These are phyloP conservation scores for Meiosimyza decipiens DNA, from an alignment of 2,888 invertebrate genomes.

Conservation along the genomic window DNA sequence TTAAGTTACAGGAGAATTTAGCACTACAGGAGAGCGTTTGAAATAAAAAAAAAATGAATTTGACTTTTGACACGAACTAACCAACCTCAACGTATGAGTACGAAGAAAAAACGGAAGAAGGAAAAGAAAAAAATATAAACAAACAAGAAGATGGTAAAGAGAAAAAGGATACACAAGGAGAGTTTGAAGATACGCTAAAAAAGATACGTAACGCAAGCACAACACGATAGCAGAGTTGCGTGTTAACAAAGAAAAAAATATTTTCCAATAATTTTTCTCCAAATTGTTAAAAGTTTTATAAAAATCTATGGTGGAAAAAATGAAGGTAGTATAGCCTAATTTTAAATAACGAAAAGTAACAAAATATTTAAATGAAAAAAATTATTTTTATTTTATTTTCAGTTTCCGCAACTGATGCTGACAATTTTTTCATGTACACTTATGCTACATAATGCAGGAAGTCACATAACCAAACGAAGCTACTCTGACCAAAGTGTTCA, in stretches of 20 bases:
- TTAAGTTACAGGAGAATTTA: no score
- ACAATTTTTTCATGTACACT: slow-evolving; percentile 48
- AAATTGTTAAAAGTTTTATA: not conserved
- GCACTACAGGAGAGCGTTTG: not conserved
- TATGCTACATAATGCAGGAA: slow-evolving; percentile 38
- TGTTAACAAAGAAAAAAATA: no score
- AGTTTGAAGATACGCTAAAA: not conserved
- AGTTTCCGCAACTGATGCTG: slow-evolving; percentile 44
- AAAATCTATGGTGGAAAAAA: not conserved
- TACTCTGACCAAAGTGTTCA: slow-evolving; percentile 84
- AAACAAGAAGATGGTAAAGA: not conserved
- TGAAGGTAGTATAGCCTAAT: no score
- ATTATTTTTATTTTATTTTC: not conserved
- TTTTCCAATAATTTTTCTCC: no score
- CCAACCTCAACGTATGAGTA: slow-evolving; percentile 16
- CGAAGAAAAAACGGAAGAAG: not conserved
- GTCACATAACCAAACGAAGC: slow-evolving; percentile 73
- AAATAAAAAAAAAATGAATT: not conserved
- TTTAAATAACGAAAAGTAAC: no score
- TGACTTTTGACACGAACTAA: slow-evolving; percentile 26
- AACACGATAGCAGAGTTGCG: not conserved
- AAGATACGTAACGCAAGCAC: not conserved
- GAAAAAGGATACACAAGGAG: not conserved
- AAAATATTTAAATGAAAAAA: not conserved
- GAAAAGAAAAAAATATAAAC: slow-evolving; percentile 7